A percentile compares a stretch with the other conserved stretches of the same genome.
Conservation (phyloP, 1,140 invertebrate genomes). For the Centruroides sculpturatus region DNA sequence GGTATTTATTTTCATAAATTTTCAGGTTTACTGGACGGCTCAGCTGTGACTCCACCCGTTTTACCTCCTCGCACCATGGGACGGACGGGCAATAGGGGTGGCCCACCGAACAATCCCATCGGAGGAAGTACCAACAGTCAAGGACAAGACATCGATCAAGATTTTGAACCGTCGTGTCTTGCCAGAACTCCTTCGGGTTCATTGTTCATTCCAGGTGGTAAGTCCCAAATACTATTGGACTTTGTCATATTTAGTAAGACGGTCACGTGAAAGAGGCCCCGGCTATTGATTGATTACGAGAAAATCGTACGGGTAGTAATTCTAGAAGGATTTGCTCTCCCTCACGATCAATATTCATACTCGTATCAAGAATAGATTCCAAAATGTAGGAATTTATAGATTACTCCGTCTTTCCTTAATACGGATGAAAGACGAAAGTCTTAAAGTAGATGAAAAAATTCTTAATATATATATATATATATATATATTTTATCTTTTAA, state of each 20-base stretch:
- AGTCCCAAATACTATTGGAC: background rate
- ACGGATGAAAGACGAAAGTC: background rate
- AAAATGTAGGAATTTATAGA: background rate
- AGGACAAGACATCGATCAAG: background rate
- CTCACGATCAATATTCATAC: background rate
- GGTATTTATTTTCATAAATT: too few species aligned
- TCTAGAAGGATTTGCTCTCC: background rate
- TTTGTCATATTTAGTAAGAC: background rate
- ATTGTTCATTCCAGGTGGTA: slow-evolving; percentile 16
- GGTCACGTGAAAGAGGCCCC: background rate
- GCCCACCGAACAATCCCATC: too few species aligned
- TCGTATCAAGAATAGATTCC: background rate
- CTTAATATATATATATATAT: background rate
- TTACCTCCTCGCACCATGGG: too few species aligned
- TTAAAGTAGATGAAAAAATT: background rate
- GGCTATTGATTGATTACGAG: background rate
- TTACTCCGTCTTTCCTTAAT: background rate
- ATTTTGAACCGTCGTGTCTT: slow-evolving; percentile 11
- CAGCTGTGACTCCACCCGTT: too few species aligned
- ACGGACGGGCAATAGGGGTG: too few species aligned
- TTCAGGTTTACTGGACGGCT: too few species aligned
- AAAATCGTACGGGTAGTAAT: background rate
- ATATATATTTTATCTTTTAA: background rate
- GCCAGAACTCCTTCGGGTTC: slow-evolving; percentile 17
- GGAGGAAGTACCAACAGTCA: too few species aligned